Evolutionary conservation across 2,797 vertebrate species (phyloP), one percentile per base, ranked within the genome.

Genomic region (Ptychobarbus kaznakovi): DNA sequence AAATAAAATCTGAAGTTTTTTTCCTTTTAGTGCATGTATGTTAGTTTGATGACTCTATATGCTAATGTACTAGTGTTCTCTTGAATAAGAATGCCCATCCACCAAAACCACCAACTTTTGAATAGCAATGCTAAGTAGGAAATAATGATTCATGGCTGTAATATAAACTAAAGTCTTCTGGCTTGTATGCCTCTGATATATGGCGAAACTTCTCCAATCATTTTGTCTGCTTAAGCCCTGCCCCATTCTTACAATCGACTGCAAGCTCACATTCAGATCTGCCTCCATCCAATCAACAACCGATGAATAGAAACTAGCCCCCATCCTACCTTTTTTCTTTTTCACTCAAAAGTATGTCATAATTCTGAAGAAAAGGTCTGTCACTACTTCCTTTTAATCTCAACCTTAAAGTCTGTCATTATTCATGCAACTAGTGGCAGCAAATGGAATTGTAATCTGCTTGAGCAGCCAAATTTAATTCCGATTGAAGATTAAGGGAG

Each of bases 361-460:
- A 68, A 68, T 38, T 4, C 32, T 20, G 8, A 68, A 68, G 65
- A 68, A 58, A 38, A 10, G 32, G 20, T 38, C 16, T 38, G 32
- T 20, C 65, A 35, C 3, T 35, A 35, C 32, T 20, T 68, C 32
- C 16, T 20, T 66, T 68, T 38, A 3, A 38, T 38, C 32, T 66
- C 28, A 35, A 32, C 28, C 18, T 28, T 32, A 65, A 65, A 32
- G 61, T 65, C n/a, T 15, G 61, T 32, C 32, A 66, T 66, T 32
- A 53, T 75, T 49, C 22, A 28, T 53, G 46, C 18, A 53, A 75
- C 73, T 53, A 56, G 32, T 38, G 22, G 32, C 12, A 56, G 20
- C 74, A 76, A 58, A 76, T 58, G 20, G 32, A 76, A 76, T 76
- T 38, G 18, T 58, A 44, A 78, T 76, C 11, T 49, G 15, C 28